Evolutionary conservation across 2,113 vertebrate species (phyloP).

Genomic region (Gallinago paraguaiae): DNA sequence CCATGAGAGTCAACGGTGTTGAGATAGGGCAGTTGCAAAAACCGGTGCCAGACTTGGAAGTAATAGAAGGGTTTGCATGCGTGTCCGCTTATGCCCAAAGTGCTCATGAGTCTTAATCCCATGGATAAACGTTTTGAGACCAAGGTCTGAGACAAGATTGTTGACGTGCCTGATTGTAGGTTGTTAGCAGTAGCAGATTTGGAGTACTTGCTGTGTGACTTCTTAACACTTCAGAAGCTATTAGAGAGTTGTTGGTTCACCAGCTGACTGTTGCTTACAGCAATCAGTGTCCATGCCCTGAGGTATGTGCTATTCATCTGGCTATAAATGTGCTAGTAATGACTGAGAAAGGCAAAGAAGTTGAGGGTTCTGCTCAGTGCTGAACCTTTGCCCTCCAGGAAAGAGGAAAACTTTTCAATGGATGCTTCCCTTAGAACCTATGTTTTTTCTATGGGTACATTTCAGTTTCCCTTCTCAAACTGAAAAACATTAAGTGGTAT

Average conservation of each 20-base stretch:
- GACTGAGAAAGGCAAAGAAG: neutral
- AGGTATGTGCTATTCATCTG: neutral
- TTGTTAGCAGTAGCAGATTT: neutral
- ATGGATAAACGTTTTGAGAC: neutral
- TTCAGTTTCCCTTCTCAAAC: neutral
- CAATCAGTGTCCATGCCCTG: neutral
- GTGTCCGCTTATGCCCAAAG: neutral
- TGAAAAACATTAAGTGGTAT: neutral
- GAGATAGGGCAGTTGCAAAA: neutral
- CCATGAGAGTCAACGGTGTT: neutral
- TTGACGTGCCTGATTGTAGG: neutral
- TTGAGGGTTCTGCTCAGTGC: neutral
- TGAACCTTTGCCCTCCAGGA: neutral
- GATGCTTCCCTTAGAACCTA: neutral
- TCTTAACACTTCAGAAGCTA: neutral
- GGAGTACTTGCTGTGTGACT: neutral
- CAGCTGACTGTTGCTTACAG: neutral
- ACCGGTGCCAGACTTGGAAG: neutral
- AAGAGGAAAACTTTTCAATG: neutral
- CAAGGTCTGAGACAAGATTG: neutral
- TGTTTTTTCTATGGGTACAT: neutral
- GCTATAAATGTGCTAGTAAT: neutral
- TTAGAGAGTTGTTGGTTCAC: neutral
- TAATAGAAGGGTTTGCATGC: neutral
- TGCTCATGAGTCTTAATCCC: neutral